A percentile compares a stretch with the other conserved stretches of the same genome.
Evolutionary conservation across 2,113 vertebrate species (phyloP).

Genomic region (Chloroceryle aenea): DNA sequence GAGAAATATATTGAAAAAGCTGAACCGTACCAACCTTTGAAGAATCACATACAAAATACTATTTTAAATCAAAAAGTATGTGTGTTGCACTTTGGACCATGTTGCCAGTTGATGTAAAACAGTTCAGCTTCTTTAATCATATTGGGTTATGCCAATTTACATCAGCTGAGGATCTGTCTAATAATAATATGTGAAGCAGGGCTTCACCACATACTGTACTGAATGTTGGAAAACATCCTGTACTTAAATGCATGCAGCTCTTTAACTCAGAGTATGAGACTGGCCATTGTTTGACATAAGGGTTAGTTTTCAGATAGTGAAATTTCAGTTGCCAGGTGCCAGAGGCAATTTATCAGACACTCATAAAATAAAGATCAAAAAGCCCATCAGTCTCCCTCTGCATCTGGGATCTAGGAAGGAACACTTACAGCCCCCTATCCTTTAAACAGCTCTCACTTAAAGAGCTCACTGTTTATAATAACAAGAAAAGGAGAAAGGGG

Average conservation of each 20-base stretch:
- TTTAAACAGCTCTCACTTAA: slow-evolving; percentile 89
- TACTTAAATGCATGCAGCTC: slow-evolving; percentile 43
- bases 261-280: slow-evolving; percentile 62
- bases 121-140: slow-evolving; percentile 56
- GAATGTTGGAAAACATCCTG: slow-evolving; percentile 67
- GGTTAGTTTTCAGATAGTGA: slow-evolving; percentile 83
- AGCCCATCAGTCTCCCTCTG: slow-evolving; percentile 74
- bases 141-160: slow-evolving; percentile 48
- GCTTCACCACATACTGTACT: slow-evolving; percentile 57
- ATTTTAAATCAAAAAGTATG: slow-evolving; percentile 70
- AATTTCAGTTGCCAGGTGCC: slow-evolving; percentile 86
- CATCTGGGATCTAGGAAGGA: slow-evolving; percentile 84
- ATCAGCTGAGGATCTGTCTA: slow-evolving; percentile 62
- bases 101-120: slow-evolving; percentile 64
- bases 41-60: slow-evolving; percentile 44
- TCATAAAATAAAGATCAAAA: slow-evolving; percentile 88
- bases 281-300: slow-evolving; percentile 82
- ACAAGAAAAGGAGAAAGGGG: slow-evolving; percentile 84
- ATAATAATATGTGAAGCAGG: slow-evolving; percentile 50
- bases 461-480: slow-evolving; percentile 90
- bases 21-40: slow-evolving; percentile 57
- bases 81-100: slow-evolving; percentile 40
- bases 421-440: slow-evolving; percentile 78
- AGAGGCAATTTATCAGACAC: slow-evolving; percentile 83
- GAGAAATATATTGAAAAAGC: slow-evolving; percentile 52